Percentiles rank a stretch among this genome's conserved stretches.
Evolutionary conservation across 1,140 invertebrate species (phyloP).

Genomic region (Catajapyx aquilonaris): DNA sequence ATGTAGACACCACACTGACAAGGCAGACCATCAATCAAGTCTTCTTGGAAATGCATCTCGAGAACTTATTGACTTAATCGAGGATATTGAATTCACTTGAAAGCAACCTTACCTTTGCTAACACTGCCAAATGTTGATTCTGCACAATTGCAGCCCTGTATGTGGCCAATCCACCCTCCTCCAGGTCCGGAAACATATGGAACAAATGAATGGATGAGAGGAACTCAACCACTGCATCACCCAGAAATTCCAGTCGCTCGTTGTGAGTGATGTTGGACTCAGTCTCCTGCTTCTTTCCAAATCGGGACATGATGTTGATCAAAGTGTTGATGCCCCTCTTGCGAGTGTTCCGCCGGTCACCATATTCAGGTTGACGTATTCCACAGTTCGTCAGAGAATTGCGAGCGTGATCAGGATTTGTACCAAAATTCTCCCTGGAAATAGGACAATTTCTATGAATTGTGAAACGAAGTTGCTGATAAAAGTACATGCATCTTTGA

Average conservation of each 20-base stretch:
- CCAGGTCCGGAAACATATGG: slow-evolving; percentile 87
- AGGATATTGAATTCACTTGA: background rate
- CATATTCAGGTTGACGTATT: slow-evolving; percentile 84
- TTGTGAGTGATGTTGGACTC: slow-evolving; percentile 90
- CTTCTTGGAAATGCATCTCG: background rate
- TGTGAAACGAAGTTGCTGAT: slow-evolving; percentile 2
- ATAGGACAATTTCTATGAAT: slow-evolving; percentile 5
- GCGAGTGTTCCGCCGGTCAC: slow-evolving; percentile 71
- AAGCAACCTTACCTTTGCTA: slow-evolving; percentile 48
- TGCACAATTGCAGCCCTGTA: slow-evolving; percentile 92
- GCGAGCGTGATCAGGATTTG: slow-evolving; percentile 81
- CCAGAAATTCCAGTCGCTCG: slow-evolving; percentile 89
- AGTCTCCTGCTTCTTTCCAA: slow-evolving; percentile 70
- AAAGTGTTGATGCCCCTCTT: slow-evolving; percentile 91
- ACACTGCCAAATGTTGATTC: slow-evolving; percentile 89
- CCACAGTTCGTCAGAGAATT: slow-evolving; percentile 96
- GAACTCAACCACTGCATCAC: slow-evolving; percentile 96
- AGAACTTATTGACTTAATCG: slow-evolving; percentile 5
- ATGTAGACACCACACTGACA: slow-evolving; percentile 7
- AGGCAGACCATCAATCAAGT: slow-evolving; percentile 5
- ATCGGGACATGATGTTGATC: slow-evolving; percentile 92
- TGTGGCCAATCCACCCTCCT: slow-evolving; percentile 92
- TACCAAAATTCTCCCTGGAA: slow-evolving; percentile 69
- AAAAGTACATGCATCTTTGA: no score
- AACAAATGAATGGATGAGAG: slow-evolving; percentile 88